Base-by-base conservation (phyloP, 2,797 vertebrate genomes). In the Lutra lutra region DNA sequence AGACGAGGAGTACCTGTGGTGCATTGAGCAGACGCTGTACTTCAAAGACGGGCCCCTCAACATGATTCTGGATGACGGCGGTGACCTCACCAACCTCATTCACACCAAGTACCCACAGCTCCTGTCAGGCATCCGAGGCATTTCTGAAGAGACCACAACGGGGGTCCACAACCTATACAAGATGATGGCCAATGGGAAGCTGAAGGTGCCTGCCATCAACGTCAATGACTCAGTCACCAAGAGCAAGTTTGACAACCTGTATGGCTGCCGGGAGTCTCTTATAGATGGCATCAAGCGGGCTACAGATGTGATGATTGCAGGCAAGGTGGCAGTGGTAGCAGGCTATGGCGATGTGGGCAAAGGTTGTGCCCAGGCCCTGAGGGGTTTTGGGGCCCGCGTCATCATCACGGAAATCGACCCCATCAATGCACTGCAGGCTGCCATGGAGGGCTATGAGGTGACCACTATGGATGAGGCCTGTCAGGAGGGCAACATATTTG, bases 211-310 rank as follows among this genome's bases (percentile, higher is more conserved):
- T 4, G 99, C 99, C 94, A 99, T 99, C 98, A 99, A 99, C 0
- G 99, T 99, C 96, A 99, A 99, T 0, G 99, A 99, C 98, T 99
- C 99, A 0, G 99, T 99, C 97, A 99, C 99, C 32, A 99, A 99
- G 99, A 99, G 99, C 96, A 99, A 99, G 97, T 99, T 99, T 83
- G 99, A 99, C 98, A 99, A 99, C 99, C 99, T 99, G 66, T 99
- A 99, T 77, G 99, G 99, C 95, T 99, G 99, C 99, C 99, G 99
- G 54, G 99, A 99, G 98, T 99, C 99, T 58, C 99, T 99, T 95
- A 99, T 99, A 0, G 99, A 99, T 35, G 99, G 99, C 51, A 99
- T 99, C 98, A 99, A 99, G 98, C 98, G 99, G 38, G 99, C 99
- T 94, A 99, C 99, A 0, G 99, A 99, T 6, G 99, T 99, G 89